Percentiles rank a stretch among this genome's conserved stretches.
These are phyloP conservation scores for Sarotherodon lohbergeri DNA, from an alignment of 2,113 vertebrate species.

Conservation along the genomic window DNA sequence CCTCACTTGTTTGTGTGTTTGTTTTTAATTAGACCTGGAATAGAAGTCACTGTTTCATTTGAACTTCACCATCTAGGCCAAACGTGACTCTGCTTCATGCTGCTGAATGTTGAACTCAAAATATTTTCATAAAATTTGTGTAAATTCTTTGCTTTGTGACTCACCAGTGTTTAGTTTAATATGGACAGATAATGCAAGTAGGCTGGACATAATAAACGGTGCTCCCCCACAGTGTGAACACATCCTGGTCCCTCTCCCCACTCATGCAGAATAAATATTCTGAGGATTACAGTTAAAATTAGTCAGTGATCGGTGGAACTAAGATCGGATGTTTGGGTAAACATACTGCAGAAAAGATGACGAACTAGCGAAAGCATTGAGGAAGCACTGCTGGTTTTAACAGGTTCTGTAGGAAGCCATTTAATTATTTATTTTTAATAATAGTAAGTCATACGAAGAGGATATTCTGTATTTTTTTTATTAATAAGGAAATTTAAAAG, in stretches of 20 bases:
- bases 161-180: background rate
- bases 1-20: background rate
- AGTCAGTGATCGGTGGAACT: background rate
- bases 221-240: rapidly evolving
- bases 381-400: background rate
- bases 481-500: background rate
- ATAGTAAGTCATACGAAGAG: background rate
- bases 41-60: background rate
- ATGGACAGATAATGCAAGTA: background rate
- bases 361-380: background rate
- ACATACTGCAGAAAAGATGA: background rate
- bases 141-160: background rate
- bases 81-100: background rate
- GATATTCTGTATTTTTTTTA: background rate
- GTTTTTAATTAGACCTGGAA: background rate
- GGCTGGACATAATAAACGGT: background rate
- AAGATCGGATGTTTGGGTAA: background rate
- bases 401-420: background rate
- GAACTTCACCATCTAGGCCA: background rate
- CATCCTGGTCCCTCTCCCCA: background rate
- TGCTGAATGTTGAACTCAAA: background rate
- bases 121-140: background rate
- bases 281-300: background rate
- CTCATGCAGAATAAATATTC: background rate
- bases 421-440: background rate